Evolutionary conservation across 53 echinoderm and acorn worm genomes (phyloP).

Genomic region (Henricia sp.): DNA sequence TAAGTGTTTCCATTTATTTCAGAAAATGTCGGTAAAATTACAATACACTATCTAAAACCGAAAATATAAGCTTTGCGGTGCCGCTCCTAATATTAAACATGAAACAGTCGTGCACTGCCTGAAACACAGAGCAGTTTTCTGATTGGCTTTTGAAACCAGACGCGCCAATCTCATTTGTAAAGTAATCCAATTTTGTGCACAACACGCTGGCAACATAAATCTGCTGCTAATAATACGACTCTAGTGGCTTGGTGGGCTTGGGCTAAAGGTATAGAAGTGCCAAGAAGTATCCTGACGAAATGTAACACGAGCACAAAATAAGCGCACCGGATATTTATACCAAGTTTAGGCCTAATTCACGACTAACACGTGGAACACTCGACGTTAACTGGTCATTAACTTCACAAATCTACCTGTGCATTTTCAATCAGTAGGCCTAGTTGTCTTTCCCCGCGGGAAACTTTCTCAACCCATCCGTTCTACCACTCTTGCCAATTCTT

Average conservation of each 20-base stretch:
- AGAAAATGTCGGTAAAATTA: too few relatives aligned
- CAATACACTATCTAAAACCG: too few relatives aligned
- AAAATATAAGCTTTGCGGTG: too few relatives aligned
- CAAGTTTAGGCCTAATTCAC: neutral
- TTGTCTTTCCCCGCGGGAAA: too few relatives aligned
- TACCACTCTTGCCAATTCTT: too few relatives aligned
- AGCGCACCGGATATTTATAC: neutral
- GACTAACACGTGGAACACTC: neutral
- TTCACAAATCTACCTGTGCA: neutral
- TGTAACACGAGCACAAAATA: neutral
- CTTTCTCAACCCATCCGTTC: too few relatives aligned
- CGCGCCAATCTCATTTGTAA: constrained; percentile 65
- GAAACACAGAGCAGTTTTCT: constrained; percentile 21
- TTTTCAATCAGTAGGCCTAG: too few relatives aligned
- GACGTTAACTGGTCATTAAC: neutral
- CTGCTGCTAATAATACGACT: constrained; percentile 54
- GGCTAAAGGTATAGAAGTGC: neutral
- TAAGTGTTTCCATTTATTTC: too few relatives aligned
- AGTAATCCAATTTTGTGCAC: constrained; percentile 61
- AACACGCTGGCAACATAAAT: constrained; percentile 61
- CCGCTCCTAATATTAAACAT: neutral
- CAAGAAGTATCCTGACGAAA: neutral
- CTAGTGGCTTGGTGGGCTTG: constrained; percentile 9
- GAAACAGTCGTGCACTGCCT: neutral
- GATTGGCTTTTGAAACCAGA: constrained; percentile 66